phyloP scores from a whole-genome alignment of 2,888 invertebrate genomes.

The Gortyna flavago region DNA sequence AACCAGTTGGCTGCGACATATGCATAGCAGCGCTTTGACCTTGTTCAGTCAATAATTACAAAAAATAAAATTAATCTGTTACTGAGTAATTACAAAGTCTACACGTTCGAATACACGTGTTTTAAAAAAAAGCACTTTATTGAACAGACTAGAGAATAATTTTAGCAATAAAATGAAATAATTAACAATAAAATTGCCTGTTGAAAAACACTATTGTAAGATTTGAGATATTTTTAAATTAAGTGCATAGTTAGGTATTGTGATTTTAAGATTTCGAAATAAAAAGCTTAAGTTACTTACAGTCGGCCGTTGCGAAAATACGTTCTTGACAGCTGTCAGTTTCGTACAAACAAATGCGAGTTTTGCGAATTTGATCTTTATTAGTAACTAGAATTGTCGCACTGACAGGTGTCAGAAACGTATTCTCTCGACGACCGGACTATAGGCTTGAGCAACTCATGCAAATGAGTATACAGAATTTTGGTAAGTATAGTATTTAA shows the following conservation, averaged over 20 bases:
- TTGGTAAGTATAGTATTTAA: not conserved
- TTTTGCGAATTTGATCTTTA: no score
- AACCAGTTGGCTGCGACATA: no score
- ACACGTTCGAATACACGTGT: slow-evolving; percentile 9
- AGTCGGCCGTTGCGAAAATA: no score
- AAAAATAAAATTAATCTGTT: slow-evolving; percentile 5
- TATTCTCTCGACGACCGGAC: no score
- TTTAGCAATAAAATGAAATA: not conserved
- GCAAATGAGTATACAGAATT: not conserved
- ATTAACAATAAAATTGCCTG: not conserved
- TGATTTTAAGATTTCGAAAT: not conserved
- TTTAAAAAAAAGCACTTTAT: slow-evolving; percentile 8
- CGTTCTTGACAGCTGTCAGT: no score
- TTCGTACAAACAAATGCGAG: no score
- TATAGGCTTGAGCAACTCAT: not conserved
- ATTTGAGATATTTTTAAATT: not conserved
- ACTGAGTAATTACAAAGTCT: not conserved
- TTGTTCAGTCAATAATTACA: slow-evolving; percentile 17
- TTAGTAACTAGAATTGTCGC: no score
- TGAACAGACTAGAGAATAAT: not conserved
- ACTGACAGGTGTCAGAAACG: no score
- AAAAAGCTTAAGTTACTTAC: not conserved
- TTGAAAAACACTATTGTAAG: not conserved
- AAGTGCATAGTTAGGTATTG: not conserved
- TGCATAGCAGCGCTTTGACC: slow-evolving; percentile 2